phyloP scores from a whole-genome alignment of 2,113 vertebrate species.

The Gadus chalcogrammus region DNA sequence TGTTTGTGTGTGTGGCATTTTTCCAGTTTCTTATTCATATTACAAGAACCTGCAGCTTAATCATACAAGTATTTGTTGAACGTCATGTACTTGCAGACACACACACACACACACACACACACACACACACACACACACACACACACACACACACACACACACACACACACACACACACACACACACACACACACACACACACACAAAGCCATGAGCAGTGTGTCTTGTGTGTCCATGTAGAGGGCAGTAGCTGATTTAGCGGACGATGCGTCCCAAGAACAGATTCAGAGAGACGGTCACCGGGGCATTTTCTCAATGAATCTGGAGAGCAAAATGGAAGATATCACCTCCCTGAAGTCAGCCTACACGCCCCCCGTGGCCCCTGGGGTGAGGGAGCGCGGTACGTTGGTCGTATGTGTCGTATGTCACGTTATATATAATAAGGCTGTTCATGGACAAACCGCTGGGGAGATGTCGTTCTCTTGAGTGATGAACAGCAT shows the following conservation, averaged over 20 bases:
- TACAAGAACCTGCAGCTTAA: no score
- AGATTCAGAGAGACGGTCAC: slow-evolving; percentile 50
- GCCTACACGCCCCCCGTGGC: slow-evolving; percentile 36
- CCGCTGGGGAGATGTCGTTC: no score
- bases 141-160: no score
- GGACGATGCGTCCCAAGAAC: slow-evolving; percentile 20
- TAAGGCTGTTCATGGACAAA: no score
- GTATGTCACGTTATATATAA: no score
- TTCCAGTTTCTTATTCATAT: no score
- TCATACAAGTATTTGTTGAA: background rate
- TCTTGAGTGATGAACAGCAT: no score
- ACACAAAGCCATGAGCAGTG: background rate
- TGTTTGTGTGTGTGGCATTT: no score
- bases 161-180: no score
- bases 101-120: background rate
- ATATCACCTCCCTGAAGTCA: slow-evolving; percentile 43
- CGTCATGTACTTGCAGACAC: background rate
- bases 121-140: background rate
- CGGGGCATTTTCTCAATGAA: slow-evolving; percentile 53
- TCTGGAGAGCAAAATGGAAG: slow-evolving; percentile 45
- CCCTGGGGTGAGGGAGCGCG: slow-evolving; percentile 48
- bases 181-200: no score
- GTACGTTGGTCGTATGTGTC: slow-evolving; percentile 36
- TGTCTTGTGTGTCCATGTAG: slow-evolving; percentile 29
- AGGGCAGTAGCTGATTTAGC: slow-evolving; percentile 27